A percentile compares a stretch with the other conserved stretches of the same genome.
These are phyloP conservation scores for Pteropus alecto DNA, from an alignment of 2,113 vertebrate species.

Conservation along the genomic window DNA sequence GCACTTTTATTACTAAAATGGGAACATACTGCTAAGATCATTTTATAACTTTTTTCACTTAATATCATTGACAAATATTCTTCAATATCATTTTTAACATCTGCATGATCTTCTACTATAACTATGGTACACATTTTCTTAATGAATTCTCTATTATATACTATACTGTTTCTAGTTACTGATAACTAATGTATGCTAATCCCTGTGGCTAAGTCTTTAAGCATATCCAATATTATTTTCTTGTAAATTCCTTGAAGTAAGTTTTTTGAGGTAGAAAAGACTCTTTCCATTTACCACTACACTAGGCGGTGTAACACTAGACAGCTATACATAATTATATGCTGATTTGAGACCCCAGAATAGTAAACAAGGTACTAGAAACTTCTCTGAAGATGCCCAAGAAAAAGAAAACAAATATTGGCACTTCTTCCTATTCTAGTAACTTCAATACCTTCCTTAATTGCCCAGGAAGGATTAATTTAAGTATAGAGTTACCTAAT, in stretches of 20 bases:
- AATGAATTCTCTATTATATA: neutral
- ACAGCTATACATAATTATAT: constrained; percentile 10
- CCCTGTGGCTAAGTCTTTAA: neutral
- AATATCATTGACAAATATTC: constrained; percentile 2
- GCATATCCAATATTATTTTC: constrained; percentile 7
- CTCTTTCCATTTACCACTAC: neutral
- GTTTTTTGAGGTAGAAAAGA: neutral
- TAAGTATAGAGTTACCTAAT: constrained; percentile 32
- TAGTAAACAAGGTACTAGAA: neutral
- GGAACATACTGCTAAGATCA: neutral
- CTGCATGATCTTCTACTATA: neutral
- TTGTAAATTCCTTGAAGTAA: constrained; percentile 9
- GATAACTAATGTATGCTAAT: neutral
- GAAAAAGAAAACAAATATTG: constrained; percentile 16
- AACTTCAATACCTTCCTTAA: constrained; percentile 37
- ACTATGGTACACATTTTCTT: neutral
- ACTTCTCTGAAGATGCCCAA: constrained; percentile 23
- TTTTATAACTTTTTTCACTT: constrained; percentile 36
- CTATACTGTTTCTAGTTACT: constrained; percentile 15
- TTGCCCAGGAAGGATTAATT: neutral
- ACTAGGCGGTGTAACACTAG: neutral
- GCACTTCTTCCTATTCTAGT: neutral
- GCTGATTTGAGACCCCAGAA: constrained; percentile 1
- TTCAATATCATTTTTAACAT: constrained; percentile 15
- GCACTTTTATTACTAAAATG: neutral